Base-by-base conservation (phyloP, 1,140 invertebrate genomes). In the Macrobrachium rosenbergii region DNA sequence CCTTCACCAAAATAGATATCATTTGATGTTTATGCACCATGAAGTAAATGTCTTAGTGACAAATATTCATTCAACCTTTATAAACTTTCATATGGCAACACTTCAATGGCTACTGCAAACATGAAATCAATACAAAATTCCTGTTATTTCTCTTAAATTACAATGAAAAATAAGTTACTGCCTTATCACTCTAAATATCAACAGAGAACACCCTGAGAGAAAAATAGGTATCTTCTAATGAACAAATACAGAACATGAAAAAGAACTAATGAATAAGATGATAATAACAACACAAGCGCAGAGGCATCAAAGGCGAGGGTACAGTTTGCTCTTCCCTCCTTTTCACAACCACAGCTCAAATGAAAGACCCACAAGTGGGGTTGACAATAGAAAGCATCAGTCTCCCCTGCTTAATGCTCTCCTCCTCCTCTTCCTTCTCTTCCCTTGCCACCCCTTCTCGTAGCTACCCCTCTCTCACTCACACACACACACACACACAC, bases 381-480 rank as follows among this genome's bases (percentile, higher is more conserved):
- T 75, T 88, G 87, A 89, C 89, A 89, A 89, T 89, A 84, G 87
- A 87, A 88, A 89, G 89, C 89, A 89, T 89, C 89, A 89, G 80
- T 89, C 88, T 89, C 88, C 84, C 82, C 88, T 89, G 88, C 88
- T 89, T 86, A 89, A 75, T 64, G 69, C 88, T 79, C 80, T 72
- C 84, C 77, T 64, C 82, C 45, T 62, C 52, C 43, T 28, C 37
- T 62, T 62, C 21, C 59, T 63, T 37, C 62, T 52, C 28, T 45
- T 21, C 59, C 81, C 81, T 69, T 45, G 17, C 52, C 81, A 73
- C 69, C 72, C 81, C 52, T 52, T 52, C 52, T 52, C 52, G 52
- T 52, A 52, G 52, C 52, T 52, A 52, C 37, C 58, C 37, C 81
- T 83, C 67, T n/a, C 80, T 43, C 64, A n/a, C 28, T 2, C 28